Evolutionary conservation across 2,113 vertebrate genomes (phyloP).

Genomic region (Cnemophilus loriae): DNA sequence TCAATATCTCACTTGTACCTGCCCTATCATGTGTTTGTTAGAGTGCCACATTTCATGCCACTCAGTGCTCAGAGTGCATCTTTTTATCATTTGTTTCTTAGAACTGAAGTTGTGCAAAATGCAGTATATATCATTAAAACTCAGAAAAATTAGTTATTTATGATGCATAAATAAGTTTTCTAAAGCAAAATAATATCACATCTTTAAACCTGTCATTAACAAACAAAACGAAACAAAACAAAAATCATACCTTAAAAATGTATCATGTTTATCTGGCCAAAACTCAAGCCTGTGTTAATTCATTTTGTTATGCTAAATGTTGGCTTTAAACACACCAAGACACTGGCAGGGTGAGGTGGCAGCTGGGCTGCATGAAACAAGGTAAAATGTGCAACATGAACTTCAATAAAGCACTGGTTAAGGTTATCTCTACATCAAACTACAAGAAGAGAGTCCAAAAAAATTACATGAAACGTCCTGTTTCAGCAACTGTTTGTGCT

Average conservation of each 20-base stretch:
- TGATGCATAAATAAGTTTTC: neutral
- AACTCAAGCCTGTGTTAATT: neutral
- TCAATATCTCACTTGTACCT: neutral
- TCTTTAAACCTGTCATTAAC: neutral
- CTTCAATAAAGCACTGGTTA: neutral
- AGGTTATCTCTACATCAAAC: neutral
- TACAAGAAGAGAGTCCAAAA: neutral
- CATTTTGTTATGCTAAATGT: neutral
- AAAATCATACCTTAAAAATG: neutral
- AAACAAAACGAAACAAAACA: too few relatives aligned
- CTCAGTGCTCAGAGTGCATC: neutral
- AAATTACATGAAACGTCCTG: neutral
- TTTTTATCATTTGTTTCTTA: neutral
- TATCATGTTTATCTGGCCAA: neutral
- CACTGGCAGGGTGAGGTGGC: neutral
- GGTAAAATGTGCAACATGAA: neutral
- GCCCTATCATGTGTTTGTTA: neutral
- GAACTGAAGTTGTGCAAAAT: neutral
- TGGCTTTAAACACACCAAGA: neutral
- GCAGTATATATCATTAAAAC: neutral
- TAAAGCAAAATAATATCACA: neutral
- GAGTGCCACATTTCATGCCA: rapidly evolving
- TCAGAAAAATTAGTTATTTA: neutral
- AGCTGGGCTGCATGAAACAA: neutral
- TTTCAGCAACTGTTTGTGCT: neutral